Percentiles rank a stretch among this genome's conserved stretches.
phyloP scores from a whole-genome alignment of 1,140 invertebrate genomes.

The Saxidomus purpurata region DNA sequence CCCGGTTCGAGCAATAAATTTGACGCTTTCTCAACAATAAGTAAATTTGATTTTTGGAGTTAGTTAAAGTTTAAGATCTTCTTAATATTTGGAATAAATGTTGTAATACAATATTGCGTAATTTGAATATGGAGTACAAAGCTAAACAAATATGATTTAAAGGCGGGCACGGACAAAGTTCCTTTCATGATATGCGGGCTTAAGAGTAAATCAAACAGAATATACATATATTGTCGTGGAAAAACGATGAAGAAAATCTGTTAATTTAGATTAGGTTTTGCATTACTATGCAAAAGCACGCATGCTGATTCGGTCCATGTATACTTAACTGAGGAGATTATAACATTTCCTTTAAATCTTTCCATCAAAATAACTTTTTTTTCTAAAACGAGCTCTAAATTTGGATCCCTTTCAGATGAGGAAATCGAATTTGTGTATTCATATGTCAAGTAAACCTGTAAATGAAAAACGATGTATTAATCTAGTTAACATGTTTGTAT shows the following conservation, averaged over 20 bases:
- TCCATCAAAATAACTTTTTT: not conserved
- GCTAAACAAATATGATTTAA: too few species aligned
- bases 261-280: too few species aligned
- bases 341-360: not conserved
- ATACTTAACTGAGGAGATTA: not conserved
- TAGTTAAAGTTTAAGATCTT: not conserved
- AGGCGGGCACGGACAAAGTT: too few species aligned
- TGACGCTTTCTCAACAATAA: not conserved
- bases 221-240: too few species aligned
- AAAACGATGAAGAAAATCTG: too few species aligned
- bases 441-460: not conserved
- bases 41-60: not conserved
- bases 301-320: not conserved
- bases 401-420: not conserved
- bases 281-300: not conserved
- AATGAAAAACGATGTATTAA: slow-evolving; percentile 5
- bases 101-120: not conserved
- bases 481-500: not conserved
- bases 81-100: not conserved
- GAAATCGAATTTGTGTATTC: not conserved
- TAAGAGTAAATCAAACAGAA: too few species aligned
- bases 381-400: not conserved
- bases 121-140: too few species aligned
- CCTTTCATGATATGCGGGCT: too few species aligned
- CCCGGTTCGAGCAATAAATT: not conserved